Conservation (phyloP, 2,888 invertebrate species). For the Seira musarum region DNA sequence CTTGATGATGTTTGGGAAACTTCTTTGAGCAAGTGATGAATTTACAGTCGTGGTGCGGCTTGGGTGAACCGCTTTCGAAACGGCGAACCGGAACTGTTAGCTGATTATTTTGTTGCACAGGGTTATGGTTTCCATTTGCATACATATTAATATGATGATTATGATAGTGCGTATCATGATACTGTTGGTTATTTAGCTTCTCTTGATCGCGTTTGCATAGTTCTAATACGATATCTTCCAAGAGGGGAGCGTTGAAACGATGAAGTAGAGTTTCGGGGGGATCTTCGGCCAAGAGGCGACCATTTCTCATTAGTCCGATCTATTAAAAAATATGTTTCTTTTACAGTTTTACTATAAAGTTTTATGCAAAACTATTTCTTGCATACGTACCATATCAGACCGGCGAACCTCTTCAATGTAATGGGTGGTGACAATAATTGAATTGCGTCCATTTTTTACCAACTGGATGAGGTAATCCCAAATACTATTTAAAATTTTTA, state of each 20-base stretch:
- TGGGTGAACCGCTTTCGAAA: too few species aligned
- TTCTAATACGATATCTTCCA: slow-evolving; percentile 64
- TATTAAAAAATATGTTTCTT: slow-evolving; percentile 23
- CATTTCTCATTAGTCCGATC: slow-evolving; percentile 66
- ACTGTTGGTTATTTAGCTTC: neutral
- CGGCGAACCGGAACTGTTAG: too few species aligned
- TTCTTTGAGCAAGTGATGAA: too few species aligned
- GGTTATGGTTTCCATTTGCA: too few species aligned
- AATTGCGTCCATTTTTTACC: slow-evolving; percentile 42
- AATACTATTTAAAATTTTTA: slow-evolving; percentile 43
- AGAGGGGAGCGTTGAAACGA: slow-evolving; percentile 38
- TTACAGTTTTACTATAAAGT: too few species aligned
- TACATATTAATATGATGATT: slow-evolving; percentile 8
- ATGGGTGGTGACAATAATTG: slow-evolving; percentile 63
- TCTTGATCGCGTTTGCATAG: slow-evolving; percentile 53
- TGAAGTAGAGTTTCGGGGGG: slow-evolving; percentile 46
- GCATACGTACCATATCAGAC: slow-evolving; percentile 52
- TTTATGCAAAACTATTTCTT: neutral
- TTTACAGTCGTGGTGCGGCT: too few species aligned
- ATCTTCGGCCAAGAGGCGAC: slow-evolving; percentile 57
- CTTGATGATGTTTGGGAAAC: too few species aligned
- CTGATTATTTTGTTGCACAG: too few species aligned
- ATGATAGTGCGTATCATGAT: slow-evolving; percentile 28
- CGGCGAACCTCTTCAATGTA: slow-evolving; percentile 59
- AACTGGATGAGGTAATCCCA: slow-evolving; percentile 60